Base-by-base conservation (phyloP, 2,113 vertebrate species). In the Sula dactylatra region DNA sequence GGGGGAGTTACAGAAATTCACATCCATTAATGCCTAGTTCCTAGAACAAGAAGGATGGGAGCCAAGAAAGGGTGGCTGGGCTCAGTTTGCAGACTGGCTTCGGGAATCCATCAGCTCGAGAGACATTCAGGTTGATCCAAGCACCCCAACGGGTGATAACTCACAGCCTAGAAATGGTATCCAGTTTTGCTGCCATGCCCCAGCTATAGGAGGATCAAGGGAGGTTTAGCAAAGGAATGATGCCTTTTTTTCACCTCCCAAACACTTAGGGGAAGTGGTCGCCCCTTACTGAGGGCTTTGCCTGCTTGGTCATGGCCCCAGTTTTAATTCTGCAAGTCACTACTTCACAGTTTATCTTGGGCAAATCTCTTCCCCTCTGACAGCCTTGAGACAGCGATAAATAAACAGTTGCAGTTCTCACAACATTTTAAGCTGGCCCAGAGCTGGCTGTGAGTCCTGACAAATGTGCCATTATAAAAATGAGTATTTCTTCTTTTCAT, bases 201-300 rank as follows among this genome's bases (percentile, higher is more conserved):
- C 59, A 7, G 36, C 19, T 50, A 7, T 13, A n/a, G 74, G 47
- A 50, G 32, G 47, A 31, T 7, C 2, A 0, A 14, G 11, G 29
- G 71, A 61, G 25, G 4, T 80, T 90, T 34, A 42, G 54, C 66
- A 22, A 22, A 55, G 71, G 16, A 1, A 4, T 29, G 31, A 16
- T 49, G 64, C 8, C n/a, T n/a, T 80, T 47, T 29, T 29, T 24
- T 47, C 29, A 17, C 31, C 54, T 56, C 31, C 58, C 45, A 69
- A 0, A 56, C 0, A 3, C 62, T n/a, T 17, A 34, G 15, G 45
- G 58, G 59, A 65, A 80, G 67, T 1, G 1, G 64, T 7, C 1
- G 1, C 20, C 58, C n/a, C 31, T 93, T 61, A 6, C 4, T 32
- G 54, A 80, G 31, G 34, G 24, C 52, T 93, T 89, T 31, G 26